Evolutionary conservation across 2,113 vertebrate genomes (phyloP), one percentile per base, ranked within the genome.

Genomic region (Psephotus haematonotus): DNA sequence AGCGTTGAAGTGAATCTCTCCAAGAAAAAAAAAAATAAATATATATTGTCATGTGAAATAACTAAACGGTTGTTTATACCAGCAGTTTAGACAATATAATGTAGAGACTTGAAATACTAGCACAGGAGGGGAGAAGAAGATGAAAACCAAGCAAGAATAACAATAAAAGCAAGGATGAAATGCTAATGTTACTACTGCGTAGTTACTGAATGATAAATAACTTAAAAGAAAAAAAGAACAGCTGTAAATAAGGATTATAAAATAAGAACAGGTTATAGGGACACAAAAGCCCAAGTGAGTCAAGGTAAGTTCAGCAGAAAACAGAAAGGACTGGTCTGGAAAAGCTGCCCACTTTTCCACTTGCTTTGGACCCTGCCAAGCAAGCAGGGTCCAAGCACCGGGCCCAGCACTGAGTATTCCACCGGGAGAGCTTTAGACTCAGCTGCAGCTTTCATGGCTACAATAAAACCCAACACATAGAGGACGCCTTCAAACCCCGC

Each of bases 301-400:
- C 6, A 53, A 81, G 72, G 17, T 17, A 14, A 55, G 2, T 67
- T 84, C 24, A 91, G 22, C 50, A 50, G 15, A 50, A 57, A 27
- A 11, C 4, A 24, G 1, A 20, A 10, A 2, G 1, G 6, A 1
- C n/a, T 46, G 20, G 9, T n/a, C 57, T 23, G 41, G n/a, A 17
- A 35, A 13, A 49, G 11, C n/a, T 46, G 10, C 44, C 13, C 1
- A 20, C 27, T 39, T 39, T 39, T 39, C 39, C 39, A 39, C 39
- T 39, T 39, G 39, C 39, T 39, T 39, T 39, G 39, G 4, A 9
- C 8, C 31, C 15, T 69, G 8, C 22, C 49, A 69, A 71, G 13
- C 7, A 17, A 44, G 10, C 1, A 33, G 24, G 13, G 13, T 10
- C 23, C 5, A 4, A 33, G 7, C 7, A 23, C 13, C 0, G 1